Conservation (phyloP, 2,888 invertebrate genomes). For the Xanthostigma xanthostigma region DNA sequence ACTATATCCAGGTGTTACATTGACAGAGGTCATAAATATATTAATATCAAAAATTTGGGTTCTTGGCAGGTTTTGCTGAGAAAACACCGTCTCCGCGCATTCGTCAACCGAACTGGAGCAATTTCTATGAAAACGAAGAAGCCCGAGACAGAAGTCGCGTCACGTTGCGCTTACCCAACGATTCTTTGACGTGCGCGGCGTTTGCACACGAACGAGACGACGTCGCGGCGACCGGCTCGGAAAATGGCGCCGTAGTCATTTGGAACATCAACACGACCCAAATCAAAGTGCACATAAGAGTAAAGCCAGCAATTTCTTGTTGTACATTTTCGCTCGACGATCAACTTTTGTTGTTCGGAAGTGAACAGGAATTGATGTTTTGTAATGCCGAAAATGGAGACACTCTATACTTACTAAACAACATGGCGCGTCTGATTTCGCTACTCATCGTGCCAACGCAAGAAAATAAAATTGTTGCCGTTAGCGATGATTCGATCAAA, state of each 20-base stretch:
- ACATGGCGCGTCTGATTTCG: conserved; percentile 10
- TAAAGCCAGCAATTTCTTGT: conserved; percentile 10
- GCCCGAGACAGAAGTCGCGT: conserved; percentile 13
- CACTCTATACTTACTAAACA: conserved; percentile 14
- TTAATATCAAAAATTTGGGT: not conserved
- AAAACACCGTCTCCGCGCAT: conserved; percentile 22
- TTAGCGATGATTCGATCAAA: conserved; percentile 12
- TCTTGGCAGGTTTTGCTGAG: conserved; percentile 10
- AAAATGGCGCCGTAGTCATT: conserved; percentile 13
- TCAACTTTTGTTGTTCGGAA: conserved; percentile 14
- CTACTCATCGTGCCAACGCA: conserved; percentile 14
- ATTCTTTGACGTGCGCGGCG: conserved; percentile 8
- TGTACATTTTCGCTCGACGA: conserved; percentile 17
- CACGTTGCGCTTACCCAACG: conserved; percentile 6
- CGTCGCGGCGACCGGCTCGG: conserved; percentile 15
- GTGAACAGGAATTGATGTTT: conserved; percentile 13
- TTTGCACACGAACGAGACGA: conserved; percentile 10
- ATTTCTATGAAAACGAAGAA: conserved; percentile 20
- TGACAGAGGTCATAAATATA: no score
- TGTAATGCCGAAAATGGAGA: conserved; percentile 14
- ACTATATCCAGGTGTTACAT: no score
- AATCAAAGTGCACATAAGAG: not conserved
- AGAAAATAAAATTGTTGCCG: conserved; percentile 12
- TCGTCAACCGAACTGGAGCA: conserved; percentile 22
- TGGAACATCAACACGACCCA: conserved; percentile 7